Conservation (phyloP, 2,888 invertebrate genomes). For the Netelia inedita region DNA sequence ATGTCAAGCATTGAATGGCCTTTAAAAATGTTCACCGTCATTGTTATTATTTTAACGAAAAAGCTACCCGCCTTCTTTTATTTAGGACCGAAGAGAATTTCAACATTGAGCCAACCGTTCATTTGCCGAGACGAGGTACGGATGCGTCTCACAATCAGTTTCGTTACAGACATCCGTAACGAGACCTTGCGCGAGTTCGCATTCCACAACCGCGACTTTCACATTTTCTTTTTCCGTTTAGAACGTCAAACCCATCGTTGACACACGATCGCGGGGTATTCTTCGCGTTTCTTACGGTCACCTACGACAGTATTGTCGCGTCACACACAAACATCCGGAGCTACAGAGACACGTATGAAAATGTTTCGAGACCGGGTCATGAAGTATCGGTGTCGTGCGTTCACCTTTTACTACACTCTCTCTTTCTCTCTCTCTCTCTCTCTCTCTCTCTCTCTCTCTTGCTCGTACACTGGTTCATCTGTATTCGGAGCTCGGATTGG, state of each 20-base stretch:
- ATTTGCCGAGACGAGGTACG: conserved; percentile 1
- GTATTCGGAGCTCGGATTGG: conserved; percentile 40
- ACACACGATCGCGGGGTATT: not conserved
- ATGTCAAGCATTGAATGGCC: not conserved
- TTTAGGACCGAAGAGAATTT: not conserved
- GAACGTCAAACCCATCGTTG: conserved; percentile 7
- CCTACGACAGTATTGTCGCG: not conserved
- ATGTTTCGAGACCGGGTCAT: conserved; percentile 18
- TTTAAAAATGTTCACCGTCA: not conserved
- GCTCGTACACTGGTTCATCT: conserved; percentile 29
- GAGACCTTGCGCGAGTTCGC: conserved; percentile 37
- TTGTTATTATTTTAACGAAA: not conserved
- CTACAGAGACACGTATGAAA: not conserved
- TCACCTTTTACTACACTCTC: not conserved
- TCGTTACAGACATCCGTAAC: conserved; percentile 48
- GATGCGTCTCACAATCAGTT: conserved; percentile 4
- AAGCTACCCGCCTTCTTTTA: not conserved
- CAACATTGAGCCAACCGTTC: not conserved
- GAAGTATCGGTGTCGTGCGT: conserved; percentile 37
- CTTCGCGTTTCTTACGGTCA: not conserved
- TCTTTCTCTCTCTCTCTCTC: not conserved
- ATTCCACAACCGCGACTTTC: conserved; percentile 62
- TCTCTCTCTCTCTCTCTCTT: not conserved
- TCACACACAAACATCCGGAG: not conserved
- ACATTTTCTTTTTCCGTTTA: conserved; percentile 60